Conservation (phyloP, 2,797 vertebrate species). For the Gambelia wislizenii region DNA sequence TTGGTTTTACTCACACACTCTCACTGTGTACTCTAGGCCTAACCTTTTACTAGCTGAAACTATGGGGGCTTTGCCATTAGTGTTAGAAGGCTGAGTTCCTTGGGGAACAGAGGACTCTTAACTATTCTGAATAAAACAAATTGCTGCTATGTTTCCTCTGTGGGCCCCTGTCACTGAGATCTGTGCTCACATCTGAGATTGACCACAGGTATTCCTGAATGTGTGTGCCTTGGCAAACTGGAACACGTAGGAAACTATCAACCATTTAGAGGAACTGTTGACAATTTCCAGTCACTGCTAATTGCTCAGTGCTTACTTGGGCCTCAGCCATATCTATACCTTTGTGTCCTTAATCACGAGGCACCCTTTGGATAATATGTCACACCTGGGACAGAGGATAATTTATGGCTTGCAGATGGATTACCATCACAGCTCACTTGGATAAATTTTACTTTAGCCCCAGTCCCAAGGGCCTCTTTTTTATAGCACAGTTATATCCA, state of each 20-base stretch:
- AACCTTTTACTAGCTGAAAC: constrained; percentile 26
- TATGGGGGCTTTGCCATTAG: constrained; percentile 15
- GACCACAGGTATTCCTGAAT: constrained; percentile 29
- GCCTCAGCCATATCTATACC: constrained; percentile 76
- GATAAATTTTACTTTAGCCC: constrained; percentile 78
- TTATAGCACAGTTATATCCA: constrained; percentile 82
- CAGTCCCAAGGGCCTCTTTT: constrained; percentile 77
- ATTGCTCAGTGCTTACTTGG: constrained; percentile 77
- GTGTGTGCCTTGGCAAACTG: constrained; percentile 57
- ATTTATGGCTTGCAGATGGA: constrained; percentile 81
- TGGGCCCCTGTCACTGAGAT: neutral
- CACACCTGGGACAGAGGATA: constrained; percentile 78
- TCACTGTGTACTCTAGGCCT: neutral
- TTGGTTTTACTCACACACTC: neutral
- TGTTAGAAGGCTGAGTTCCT: constrained; percentile 19
- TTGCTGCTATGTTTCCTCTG: neutral
- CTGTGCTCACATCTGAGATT: constrained; percentile 3
- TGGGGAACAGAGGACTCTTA: constrained; percentile 5
- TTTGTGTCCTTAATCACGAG: constrained; percentile 77
- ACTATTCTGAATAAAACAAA: constrained; percentile 3
- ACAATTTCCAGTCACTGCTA: constrained; percentile 80
- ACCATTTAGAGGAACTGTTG: constrained; percentile 73
- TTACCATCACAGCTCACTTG: constrained; percentile 75
- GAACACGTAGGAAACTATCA: constrained; percentile 69
- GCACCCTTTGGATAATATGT: constrained; percentile 77